A percentile compares a stretch with the other conserved stretches of the same genome.
These are phyloP conservation scores for Drosophila anceps DNA, from an alignment of 2,888 invertebrate genomes.

Conservation along the genomic window DNA sequence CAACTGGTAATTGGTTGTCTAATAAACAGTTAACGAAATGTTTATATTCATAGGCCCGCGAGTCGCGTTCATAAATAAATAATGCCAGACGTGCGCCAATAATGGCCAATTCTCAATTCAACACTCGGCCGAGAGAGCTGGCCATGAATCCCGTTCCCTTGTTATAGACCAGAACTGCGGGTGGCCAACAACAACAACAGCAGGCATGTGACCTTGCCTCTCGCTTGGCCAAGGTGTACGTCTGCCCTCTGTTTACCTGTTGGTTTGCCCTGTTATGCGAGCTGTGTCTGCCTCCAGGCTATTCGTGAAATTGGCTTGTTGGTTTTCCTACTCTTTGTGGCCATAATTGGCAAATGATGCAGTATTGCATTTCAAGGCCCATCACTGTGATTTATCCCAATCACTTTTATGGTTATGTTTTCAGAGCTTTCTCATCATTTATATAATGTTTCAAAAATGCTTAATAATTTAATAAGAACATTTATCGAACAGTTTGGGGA, in stretches of 20 bases:
- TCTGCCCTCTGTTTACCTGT: neutral
- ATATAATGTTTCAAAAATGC: constrained; percentile 8
- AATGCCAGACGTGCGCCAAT: constrained; percentile 55
- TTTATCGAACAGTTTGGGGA: neutral
- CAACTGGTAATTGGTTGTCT: constrained; percentile 46
- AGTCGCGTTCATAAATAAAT: constrained; percentile 66
- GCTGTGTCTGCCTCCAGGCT: constrained; percentile 23
- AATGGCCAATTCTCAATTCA: constrained; percentile 69
- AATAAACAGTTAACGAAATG: constrained; percentile 56
- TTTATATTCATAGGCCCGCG: constrained; percentile 51
- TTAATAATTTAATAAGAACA: constrained; percentile 12
- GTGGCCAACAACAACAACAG: constrained; percentile 22
- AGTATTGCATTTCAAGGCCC: constrained; percentile 57
- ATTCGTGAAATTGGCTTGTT: constrained; percentile 42
- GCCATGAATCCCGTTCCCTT: constrained; percentile 49
- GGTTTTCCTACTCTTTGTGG: constrained; percentile 38
- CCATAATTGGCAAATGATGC: constrained; percentile 76
- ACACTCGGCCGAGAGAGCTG: constrained; percentile 29
- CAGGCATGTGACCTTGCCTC: constrained; percentile 32
- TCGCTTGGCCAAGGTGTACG: constrained; percentile 10
- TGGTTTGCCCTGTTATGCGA: constrained; percentile 4
- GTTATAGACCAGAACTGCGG: constrained; percentile 27
- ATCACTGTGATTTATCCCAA: constrained; percentile 58
- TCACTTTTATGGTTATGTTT: constrained; percentile 18
- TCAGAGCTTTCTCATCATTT: constrained; percentile 46